Base-by-base conservation (phyloP, 1,140 invertebrate species). In the Diabrotica virgifera region DNA sequence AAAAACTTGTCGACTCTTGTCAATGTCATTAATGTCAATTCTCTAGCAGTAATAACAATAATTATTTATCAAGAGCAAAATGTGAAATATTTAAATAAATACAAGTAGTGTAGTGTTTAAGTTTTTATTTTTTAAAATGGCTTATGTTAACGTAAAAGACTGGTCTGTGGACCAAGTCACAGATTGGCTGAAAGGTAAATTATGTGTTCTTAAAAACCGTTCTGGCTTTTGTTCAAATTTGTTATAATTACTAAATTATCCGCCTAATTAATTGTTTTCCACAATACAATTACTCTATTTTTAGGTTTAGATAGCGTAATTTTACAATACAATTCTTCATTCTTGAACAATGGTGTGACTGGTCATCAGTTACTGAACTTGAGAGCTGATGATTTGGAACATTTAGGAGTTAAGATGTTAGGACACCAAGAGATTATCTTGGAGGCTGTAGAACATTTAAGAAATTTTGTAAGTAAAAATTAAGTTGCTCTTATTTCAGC, bases 131-230 rank as follows among this genome's bases (percentile, higher is more conserved):
- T 9, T 51, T 37, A 65, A 46, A 58, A 92, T 91, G 90, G 90
- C 90, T 78, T 92, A 91, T 80, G 88, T 95, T 73, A 94, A 95
- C 82, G 90, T 96, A 70, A 90, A 87, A 65, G 92, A 95, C 82
- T 97, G 94, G 94, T 90, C 90, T 69, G 88, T 92, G n/a, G 91
- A 94, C 74, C 92, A 96, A 85, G 93, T 96, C 62, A 92, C 89
- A 66, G 93, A 95, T 77, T 97, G 94, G 94, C 81, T 96, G 65
- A 90, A 91, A 89, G 94, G 94, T 90, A 82, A 64, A 36, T 6
- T 58, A 46, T n/a, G n/a, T n/a, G 4, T 24, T 24, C 24, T 24
- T 24, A 2, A 24, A 24, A 4, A 24, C 24, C 24, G 4, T 24
- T 24, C 24, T 24, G 24, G 24, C 24, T 24, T 24, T 24, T 24